phyloP scores from a whole-genome alignment of 2,888 invertebrate genomes.

The Zygothrica quintamaculata region DNA sequence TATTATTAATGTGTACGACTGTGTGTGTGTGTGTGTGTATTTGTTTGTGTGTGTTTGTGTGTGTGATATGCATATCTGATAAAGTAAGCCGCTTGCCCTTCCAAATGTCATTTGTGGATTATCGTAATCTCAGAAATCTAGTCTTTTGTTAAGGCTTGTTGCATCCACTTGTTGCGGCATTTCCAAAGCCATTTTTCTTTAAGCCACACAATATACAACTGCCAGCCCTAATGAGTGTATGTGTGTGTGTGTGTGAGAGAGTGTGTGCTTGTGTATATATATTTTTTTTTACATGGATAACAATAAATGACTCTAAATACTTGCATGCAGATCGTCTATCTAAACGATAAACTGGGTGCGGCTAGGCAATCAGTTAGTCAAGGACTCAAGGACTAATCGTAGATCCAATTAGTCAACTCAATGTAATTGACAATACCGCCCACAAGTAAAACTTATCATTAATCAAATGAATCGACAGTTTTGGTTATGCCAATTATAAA shows the following conservation, averaged over 20 bases:
- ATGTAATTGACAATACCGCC: constrained; percentile 50
- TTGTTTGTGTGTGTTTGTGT: constrained; percentile 11
- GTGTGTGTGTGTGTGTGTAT: constrained; percentile 11
- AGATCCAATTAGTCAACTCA: constrained; percentile 51
- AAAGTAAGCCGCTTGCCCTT: constrained; percentile 46
- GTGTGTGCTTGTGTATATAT: constrained; percentile 31
- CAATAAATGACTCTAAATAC: constrained; percentile 67
- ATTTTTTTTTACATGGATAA: constrained; percentile 52
- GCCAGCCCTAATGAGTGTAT: constrained; percentile 38
- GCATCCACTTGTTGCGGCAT: constrained; percentile 32
- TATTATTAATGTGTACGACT: constrained; percentile 1
- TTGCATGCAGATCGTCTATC: constrained; percentile 62
- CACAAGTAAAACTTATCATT: constrained; percentile 21
- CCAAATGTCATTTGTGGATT: constrained; percentile 63
- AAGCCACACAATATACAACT: constrained; percentile 8
- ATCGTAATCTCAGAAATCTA: constrained; percentile 64
- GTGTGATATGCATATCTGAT: constrained; percentile 49
- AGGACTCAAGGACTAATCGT: constrained; percentile 18
- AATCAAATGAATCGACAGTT: constrained; percentile 7
- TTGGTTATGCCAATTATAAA: neutral
- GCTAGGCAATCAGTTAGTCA: constrained; percentile 35
- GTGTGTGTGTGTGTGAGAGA: constrained; percentile 10
- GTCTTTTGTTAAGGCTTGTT: constrained; percentile 61
- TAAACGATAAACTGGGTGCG: constrained; percentile 30
- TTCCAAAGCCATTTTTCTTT: constrained; percentile 30